Percentiles rank a stretch among this genome's conserved stretches.
Evolutionary conservation across 2,888 invertebrate species (phyloP).

Genomic region (Mimumesa dahlbomi): DNA sequence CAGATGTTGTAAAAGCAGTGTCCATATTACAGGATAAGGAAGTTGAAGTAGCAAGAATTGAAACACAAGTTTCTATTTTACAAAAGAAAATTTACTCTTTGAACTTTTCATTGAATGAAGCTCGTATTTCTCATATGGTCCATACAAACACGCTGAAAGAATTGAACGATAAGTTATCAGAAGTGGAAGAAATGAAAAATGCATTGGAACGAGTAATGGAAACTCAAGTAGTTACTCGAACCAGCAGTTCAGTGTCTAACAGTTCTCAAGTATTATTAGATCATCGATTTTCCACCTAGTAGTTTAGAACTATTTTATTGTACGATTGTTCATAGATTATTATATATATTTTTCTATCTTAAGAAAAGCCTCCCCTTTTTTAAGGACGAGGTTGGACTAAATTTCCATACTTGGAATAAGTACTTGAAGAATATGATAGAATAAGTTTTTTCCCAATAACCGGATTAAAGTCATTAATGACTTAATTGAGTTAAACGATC

Average conservation of each 20-base stretch:
- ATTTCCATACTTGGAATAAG: no score
- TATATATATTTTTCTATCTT: no score
- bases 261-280: no score
- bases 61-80: conserved; percentile 94
- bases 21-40: conserved; percentile 81
- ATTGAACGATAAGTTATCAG: conserved; percentile 88
- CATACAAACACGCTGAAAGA: conserved; percentile 91
- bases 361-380: no score
- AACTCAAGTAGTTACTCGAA: conserved; percentile 82
- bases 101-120: conserved; percentile 90
- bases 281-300: conserved; percentile 1
- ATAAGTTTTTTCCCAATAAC: no score
- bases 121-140: conserved; percentile 91
- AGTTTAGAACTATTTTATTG: no score
- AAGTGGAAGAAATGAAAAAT: conserved; percentile 86
- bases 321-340: no score
- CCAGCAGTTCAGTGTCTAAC: conserved; percentile 93
- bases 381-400: no score
- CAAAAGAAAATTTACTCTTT: conserved; percentile 94
- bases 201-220: conserved; percentile 85
- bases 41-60: conserved; percentile 93
- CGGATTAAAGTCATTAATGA: no score
- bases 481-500: no score
- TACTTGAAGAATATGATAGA: no score
- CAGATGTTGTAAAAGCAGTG: conserved; percentile 15